These are phyloP conservation scores for Cerastoderma edule DNA, from an alignment of 2,888 invertebrate species.

Conservation along the genomic window DNA sequence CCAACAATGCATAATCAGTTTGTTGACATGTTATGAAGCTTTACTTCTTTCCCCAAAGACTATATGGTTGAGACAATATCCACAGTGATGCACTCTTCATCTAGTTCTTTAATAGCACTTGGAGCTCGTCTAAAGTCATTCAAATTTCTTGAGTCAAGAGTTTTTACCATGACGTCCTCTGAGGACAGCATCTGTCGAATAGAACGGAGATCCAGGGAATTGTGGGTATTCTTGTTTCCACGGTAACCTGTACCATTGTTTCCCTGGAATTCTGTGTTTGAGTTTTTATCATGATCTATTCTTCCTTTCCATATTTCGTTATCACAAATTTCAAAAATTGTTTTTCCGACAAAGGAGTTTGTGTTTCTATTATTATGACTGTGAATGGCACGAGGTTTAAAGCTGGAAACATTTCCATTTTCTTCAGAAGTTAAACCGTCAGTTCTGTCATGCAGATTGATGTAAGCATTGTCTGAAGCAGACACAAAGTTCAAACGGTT, in stretches of 20 bases:
- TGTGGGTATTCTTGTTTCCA: conserved; percentile 33
- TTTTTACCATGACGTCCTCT: conserved; percentile 73
- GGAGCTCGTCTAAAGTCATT: conserved; percentile 57
- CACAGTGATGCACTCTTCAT: conserved; percentile 60
- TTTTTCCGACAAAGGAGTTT: conserved; percentile 49
- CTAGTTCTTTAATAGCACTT: conserved; percentile 63
- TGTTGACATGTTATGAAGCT: background rate
- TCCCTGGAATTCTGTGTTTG: conserved; percentile 22
- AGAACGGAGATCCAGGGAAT: conserved; percentile 71
- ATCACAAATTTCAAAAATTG: conserved; percentile 62
- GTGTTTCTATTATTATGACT: conserved; percentile 6
- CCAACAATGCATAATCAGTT: no score
- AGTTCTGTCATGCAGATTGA: conserved; percentile 2
- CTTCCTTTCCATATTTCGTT: conserved; percentile 63
- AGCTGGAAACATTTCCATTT: background rate
- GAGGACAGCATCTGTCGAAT: conserved; percentile 71
- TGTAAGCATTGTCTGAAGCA: conserved; percentile 63
- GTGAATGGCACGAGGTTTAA: conserved; percentile 22
- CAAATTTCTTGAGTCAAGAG: conserved; percentile 51
- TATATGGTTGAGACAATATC: conserved; percentile 65
- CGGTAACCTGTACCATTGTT: conserved; percentile 16
- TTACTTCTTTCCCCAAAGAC: background rate
- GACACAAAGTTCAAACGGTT: conserved; percentile 55
- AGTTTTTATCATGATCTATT: conserved; percentile 31
- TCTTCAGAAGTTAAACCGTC: conserved; percentile 12